Percentiles rank a stretch among this genome's conserved stretches.
phyloP scores from a whole-genome alignment of 2,113 vertebrate species.

The Talpa occidentalis region DNA sequence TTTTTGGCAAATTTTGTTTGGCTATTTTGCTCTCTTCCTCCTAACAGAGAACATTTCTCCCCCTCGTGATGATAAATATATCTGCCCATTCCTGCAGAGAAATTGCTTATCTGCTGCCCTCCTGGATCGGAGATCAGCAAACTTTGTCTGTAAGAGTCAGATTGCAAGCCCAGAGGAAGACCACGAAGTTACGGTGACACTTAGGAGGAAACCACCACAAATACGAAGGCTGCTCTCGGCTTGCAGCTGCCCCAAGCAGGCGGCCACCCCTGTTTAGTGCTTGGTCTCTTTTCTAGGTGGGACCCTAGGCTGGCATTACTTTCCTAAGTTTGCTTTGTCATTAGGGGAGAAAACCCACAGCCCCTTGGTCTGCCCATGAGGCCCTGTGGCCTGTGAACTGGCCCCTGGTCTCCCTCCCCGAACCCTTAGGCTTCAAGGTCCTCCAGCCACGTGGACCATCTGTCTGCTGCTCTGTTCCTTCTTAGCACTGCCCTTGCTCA shows the following conservation, averaged over 20 bases:
- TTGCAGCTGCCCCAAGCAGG: accelerated
- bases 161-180: background rate
- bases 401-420: accelerated
- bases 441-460: background rate
- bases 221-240: background rate
- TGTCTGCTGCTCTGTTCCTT: background rate
- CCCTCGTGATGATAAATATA: background rate
- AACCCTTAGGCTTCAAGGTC: accelerated
- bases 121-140: background rate
- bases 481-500: background rate
- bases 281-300: background rate
- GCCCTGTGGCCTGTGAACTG: background rate
- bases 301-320: background rate
- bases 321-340: background rate
- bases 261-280: accelerated
- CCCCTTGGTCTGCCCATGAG: background rate
- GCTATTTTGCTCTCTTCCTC: background rate
- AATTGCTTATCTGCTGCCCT: background rate
- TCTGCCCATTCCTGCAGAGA: background rate
- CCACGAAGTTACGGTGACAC: background rate
- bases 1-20: background rate
- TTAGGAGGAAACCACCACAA: background rate
- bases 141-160: background rate
- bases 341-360: background rate
- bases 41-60: background rate